These are phyloP conservation scores for Lepisosteus oculatus DNA, from an alignment of 2,113 vertebrate genomes.

Conservation along the genomic window DNA sequence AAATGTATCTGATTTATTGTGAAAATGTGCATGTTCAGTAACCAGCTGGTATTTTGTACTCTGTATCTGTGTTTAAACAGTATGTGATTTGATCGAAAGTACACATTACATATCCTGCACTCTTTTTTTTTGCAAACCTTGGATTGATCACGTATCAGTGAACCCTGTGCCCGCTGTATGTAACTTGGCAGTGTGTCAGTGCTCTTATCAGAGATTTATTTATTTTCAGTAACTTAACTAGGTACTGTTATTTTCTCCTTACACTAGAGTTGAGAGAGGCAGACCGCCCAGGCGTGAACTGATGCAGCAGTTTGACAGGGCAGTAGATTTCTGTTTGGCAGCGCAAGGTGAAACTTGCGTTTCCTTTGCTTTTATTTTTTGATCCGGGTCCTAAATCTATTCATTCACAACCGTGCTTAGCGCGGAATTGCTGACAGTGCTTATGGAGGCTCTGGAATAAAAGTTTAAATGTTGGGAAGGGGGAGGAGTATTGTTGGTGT, in stretches of 20 bases:
- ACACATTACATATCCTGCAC: no score
- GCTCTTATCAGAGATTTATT: slow-evolving; percentile 20
- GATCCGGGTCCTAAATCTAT: neutral
- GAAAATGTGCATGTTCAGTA: no score
- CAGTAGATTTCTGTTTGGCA: slow-evolving; percentile 5
- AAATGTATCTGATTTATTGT: no score
- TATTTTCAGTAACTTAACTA: neutral
- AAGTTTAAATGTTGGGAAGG: neutral
- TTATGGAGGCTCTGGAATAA: neutral
- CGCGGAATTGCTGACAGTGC: neutral
- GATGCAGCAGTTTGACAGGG: slow-evolving; percentile 3
- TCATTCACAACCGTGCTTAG: neutral
- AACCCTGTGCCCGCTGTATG: slow-evolving; percentile 14
- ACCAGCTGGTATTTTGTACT: no score
- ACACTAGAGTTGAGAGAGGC: no score
- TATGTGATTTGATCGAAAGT: no score
- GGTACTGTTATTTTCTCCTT: no score
- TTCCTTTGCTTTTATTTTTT: neutral
- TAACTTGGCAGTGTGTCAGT: slow-evolving; percentile 21
- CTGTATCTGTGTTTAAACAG: no score
- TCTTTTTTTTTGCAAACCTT: neutral
- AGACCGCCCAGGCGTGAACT: slow-evolving; percentile 13
- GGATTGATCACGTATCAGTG: slow-evolving; percentile 24
- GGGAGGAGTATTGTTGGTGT: no score
- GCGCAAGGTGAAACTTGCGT: neutral